These are phyloP conservation scores for Emys orbicularis DNA, from an alignment of 2,797 vertebrate species.

Conservation along the genomic window DNA sequence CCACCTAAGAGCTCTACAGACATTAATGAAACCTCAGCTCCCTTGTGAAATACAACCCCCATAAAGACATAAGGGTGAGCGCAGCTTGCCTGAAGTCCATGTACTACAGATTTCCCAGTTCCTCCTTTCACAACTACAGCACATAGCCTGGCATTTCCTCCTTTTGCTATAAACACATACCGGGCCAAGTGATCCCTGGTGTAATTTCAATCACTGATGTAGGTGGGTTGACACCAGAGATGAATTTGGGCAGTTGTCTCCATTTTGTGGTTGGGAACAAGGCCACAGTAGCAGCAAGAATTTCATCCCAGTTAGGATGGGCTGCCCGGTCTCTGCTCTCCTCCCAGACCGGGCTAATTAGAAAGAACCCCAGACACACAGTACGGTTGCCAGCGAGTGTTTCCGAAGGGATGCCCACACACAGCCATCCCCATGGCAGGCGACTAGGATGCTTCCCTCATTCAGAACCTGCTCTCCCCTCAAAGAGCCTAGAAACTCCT, in stretches of 20 bases:
- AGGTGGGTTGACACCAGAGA: neutral
- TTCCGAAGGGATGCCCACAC: neutral
- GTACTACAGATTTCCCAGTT: neutral
- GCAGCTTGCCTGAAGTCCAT: neutral
- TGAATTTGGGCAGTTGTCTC: neutral
- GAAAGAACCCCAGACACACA: neutral
- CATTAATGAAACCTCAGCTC: neutral
- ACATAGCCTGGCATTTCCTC: neutral
- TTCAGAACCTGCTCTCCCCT: neutral
- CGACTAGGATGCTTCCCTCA: neutral
- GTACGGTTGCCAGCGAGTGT: neutral
- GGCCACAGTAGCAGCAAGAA: neutral
- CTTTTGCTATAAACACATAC: neutral
- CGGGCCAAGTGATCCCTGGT: neutral
- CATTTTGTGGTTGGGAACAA: neutral
- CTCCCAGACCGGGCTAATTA: neutral
- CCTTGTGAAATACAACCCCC: neutral
- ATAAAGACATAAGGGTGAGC: neutral
- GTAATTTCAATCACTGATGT: fast-evolving
- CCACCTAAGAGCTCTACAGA: neutral
- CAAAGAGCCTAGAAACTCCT: neutral
- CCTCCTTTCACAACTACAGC: neutral
- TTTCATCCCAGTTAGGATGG: neutral
- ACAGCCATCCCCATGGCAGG: neutral
- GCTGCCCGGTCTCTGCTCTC: neutral